Conservation (phyloP, 2,113 vertebrate species). For the Cephalophus harveyi region DNA sequence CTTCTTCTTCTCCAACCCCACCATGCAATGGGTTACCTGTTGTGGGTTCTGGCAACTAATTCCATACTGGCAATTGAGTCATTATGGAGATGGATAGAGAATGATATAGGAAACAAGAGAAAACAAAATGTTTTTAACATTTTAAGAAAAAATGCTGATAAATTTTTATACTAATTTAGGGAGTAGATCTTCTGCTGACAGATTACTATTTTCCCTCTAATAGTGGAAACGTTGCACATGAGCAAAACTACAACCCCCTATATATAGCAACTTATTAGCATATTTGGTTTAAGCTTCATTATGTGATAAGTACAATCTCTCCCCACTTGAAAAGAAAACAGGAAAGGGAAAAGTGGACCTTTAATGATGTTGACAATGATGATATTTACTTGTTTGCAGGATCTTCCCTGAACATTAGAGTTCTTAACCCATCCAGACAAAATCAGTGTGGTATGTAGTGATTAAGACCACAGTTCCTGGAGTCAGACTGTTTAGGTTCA, state of each 20-base stretch:
- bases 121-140: neutral
- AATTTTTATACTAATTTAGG: neutral
- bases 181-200: neutral
- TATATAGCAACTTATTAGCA: neutral
- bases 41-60: neutral
- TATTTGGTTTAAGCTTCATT: neutral
- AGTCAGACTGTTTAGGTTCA: neutral
- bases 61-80: neutral
- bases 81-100: neutral
- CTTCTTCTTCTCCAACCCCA: neutral
- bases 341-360: neutral
- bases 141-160: neutral
- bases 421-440: neutral
- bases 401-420: neutral
- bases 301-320: neutral
- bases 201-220: constrained; percentile 8
- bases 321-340: neutral
- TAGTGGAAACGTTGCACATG: neutral
- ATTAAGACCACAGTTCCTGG: neutral
- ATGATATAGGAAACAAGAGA: neutral
- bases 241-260: neutral
- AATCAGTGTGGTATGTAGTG: neutral
- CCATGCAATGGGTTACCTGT: neutral
- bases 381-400: neutral
- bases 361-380: neutral